Base-by-base conservation (phyloP, 2,797 vertebrate genomes). In the Lithobates sylvaticus region DNA sequence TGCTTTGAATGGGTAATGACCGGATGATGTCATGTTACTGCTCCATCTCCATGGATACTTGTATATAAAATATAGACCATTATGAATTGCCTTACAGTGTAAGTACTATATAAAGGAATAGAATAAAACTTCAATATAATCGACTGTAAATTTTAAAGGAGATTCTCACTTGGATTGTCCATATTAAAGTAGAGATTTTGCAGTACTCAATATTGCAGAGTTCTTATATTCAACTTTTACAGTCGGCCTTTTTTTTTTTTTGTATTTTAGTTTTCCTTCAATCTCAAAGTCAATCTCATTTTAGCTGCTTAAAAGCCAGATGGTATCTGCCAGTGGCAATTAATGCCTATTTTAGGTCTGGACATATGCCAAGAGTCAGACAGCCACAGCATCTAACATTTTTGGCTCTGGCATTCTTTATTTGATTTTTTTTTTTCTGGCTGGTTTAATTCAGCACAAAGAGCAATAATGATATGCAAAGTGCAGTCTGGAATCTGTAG, bases 1-100 rank as follows among this genome's bases (percentile, higher is more conserved):
- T 81, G 42, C 68, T 39, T 27, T 15, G 67, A 71, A 81, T 81
- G 47, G 67, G 36, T 81, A 68, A 69, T 80, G n/a, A 23, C 21
- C 0, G 21, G 47, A 18, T 81, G 79, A 36, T 39, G 65, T 79
- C 78, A 23, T 77, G 50, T 61, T 36, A 23, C 77, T 79, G 5
- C 27, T 78, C n/a, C 34, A 42, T 39, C 18, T 39, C 23, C 76
- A 26, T 65, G 61, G n/a, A 65, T 23, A n/a, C 12, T 2, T 23
- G 7, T n/a, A 10, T 65, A 65, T 61, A 65, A 26, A 65, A 65
- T 26, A 65, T 65, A n/a, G 5, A 13, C 1, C 1, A 9, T 10
- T 65, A 65, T 23, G n/a, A 26, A 21, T 65, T n/a, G 3, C n/a
- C 10, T 10, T 65, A 65, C 26, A 23, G 12, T 23, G 5, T n/a